Conservation (phyloP, 2,888 invertebrate species). For the Dusona sp. region DNA sequence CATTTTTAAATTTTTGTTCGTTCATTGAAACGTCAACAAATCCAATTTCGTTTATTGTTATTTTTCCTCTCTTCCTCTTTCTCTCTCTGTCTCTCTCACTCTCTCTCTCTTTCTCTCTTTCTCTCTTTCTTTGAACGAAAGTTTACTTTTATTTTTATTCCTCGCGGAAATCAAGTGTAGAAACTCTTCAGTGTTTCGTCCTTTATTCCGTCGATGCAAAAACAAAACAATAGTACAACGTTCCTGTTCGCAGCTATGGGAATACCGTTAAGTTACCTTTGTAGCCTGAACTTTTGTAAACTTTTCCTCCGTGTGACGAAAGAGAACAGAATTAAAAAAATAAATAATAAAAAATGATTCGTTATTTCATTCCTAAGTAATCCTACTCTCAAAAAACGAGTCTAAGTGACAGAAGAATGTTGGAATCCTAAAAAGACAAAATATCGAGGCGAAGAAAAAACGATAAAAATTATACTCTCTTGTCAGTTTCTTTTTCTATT, state of each 20-base stretch:
- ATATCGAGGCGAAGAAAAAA: too few relatives aligned
- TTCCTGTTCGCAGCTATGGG: conserved; percentile 67
- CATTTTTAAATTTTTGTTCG: conserved; percentile 72
- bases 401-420: neutral
- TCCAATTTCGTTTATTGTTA: neutral
- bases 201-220: conserved; percentile 45
- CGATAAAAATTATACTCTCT: too few relatives aligned
- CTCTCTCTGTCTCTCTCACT: neutral
- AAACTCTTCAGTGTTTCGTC: conserved; percentile 28
- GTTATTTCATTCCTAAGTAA: neutral
- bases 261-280: conserved; percentile 59
- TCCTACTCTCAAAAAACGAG: neutral
- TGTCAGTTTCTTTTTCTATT: too few relatives aligned
- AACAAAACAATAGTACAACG: conserved; percentile 57
- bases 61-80: conserved; percentile 5
- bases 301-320: conserved; percentile 15
- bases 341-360: conserved; percentile 1
- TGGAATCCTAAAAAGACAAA: neutral
- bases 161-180: conserved; percentile 40
- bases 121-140: conserved; percentile 12
- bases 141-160: conserved; percentile 11
- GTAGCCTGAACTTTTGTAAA: conserved; percentile 46
- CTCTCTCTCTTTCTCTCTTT: neutral
- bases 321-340: conserved; percentile 25
- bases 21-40: conserved; percentile 42